phyloP scores from a whole-genome alignment of 2,113 vertebrate species.

The Pantherophis guttatus region DNA sequence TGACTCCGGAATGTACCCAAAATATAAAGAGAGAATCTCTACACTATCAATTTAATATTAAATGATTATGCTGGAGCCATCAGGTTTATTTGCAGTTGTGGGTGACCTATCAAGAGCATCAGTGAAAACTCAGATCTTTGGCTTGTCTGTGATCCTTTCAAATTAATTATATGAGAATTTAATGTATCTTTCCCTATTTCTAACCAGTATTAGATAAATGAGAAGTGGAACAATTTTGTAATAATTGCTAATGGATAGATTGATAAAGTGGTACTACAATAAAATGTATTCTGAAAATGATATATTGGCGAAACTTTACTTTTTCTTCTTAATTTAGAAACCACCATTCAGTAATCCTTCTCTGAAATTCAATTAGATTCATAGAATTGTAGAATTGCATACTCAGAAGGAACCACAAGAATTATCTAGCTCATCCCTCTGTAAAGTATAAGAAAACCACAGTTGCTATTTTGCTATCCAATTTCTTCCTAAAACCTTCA shows the following conservation, averaged over 20 bases:
- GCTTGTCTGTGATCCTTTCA: not conserved
- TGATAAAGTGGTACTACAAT: not conserved
- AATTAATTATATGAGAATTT: not conserved
- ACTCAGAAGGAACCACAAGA: not conserved
- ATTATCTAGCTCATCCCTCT: not conserved
- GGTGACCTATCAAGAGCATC: not conserved
- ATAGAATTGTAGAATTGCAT: not conserved
- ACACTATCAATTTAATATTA: not conserved
- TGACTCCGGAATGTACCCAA: not conserved
- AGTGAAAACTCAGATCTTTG: not conserved
- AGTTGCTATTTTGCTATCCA: not conserved
- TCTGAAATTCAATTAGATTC: not conserved
- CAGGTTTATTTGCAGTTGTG: not conserved
- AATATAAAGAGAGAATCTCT: not conserved
- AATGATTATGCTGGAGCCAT: not conserved
- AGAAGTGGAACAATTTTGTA: not conserved
- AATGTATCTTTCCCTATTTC: not conserved
- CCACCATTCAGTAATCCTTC: not conserved
- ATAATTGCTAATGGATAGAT: not conserved
- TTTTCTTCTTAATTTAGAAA: not conserved
- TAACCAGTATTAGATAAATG: not conserved
- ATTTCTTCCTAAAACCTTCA: not conserved
- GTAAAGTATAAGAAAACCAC: not conserved
- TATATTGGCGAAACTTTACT: not conserved
- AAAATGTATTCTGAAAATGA: not conserved